phyloP scores from a whole-genome alignment of 1,140 invertebrate species.

The Cydia pomonella region DNA sequence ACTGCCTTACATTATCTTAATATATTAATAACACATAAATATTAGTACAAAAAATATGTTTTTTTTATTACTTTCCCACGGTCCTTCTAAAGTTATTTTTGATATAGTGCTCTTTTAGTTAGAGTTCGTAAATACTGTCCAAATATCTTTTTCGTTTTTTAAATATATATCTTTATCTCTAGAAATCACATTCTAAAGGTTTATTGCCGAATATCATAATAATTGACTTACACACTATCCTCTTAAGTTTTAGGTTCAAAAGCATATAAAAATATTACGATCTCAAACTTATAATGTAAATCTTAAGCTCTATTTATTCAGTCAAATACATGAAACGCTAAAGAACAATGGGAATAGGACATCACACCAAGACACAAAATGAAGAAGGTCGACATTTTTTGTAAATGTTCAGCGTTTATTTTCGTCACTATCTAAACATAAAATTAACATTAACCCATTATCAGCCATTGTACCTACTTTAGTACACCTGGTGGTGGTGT shows the following conservation, averaged over 20 bases:
- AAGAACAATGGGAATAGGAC: not conserved
- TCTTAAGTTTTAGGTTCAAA: constrained; percentile 42
- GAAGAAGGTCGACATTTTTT: not conserved
- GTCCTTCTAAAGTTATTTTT: not conserved
- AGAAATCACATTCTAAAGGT: constrained; percentile 55
- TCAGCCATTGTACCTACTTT: no score
- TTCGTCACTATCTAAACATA: no score
- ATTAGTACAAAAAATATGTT: constrained; percentile 42
- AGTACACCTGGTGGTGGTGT: no score
- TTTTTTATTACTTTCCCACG: constrained; percentile 21
- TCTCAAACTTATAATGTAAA: constrained; percentile 41
- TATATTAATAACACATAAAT: constrained; percentile 38
- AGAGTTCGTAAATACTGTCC: constrained; percentile 45
- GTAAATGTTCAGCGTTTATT: no score
- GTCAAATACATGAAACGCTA: constrained; percentile 41
- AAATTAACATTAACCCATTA: no score
- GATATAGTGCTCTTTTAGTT: constrained; percentile 32
- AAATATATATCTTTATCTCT: constrained; percentile 44
- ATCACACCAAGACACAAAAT: not conserved
- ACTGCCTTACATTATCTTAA: constrained; percentile 42
- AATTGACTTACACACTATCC: constrained; percentile 54
- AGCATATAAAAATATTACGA: constrained; percentile 56
- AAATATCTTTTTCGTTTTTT: constrained; percentile 42
- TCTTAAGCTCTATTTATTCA: constrained; percentile 60
- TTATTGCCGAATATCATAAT: constrained; percentile 61